A percentile compares a stretch with the other conserved stretches of the same genome.
These are phyloP conservation scores for Balearica regulorum DNA, from an alignment of 2,797 vertebrate species.

Conservation along the genomic window DNA sequence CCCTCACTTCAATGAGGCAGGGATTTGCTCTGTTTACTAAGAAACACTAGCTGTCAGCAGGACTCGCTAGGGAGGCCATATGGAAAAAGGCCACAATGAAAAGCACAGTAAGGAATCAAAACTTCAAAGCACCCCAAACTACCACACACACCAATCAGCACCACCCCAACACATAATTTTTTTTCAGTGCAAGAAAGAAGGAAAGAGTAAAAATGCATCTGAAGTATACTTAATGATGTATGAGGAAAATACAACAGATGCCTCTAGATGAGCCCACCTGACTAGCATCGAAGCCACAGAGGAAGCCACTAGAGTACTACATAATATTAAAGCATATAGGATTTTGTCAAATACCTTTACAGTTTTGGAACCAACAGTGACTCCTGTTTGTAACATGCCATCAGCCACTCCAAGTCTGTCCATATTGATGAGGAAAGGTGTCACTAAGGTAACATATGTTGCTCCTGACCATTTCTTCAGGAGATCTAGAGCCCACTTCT, in stretches of 20 bases:
- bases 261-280: background rate
- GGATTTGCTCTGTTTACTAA: background rate
- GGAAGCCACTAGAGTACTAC: background rate
- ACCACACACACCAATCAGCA: background rate
- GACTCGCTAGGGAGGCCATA: background rate
- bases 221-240: background rate
- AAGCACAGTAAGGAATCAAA: background rate
- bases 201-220: background rate
- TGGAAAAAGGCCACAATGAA: background rate
- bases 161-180: background rate
- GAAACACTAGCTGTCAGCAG: background rate
- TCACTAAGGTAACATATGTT: constrained; percentile 91
- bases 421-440: constrained; percentile 91
- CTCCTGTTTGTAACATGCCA: constrained; percentile 88
- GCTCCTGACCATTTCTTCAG: constrained; percentile 94
- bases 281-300: background rate
- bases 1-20: background rate
- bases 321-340: background rate
- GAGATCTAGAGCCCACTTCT: constrained; percentile 84
- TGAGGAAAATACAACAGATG: background rate
- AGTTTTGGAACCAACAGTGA: constrained; percentile 84
- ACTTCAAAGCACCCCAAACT: constrained; percentile 17
- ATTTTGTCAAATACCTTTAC: constrained; percentile 81
- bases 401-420: constrained; percentile 90
- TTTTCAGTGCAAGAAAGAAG: background rate